Evolutionary conservation across 2,113 vertebrate genomes (phyloP).

Genomic region (Callipepla squamata): DNA sequence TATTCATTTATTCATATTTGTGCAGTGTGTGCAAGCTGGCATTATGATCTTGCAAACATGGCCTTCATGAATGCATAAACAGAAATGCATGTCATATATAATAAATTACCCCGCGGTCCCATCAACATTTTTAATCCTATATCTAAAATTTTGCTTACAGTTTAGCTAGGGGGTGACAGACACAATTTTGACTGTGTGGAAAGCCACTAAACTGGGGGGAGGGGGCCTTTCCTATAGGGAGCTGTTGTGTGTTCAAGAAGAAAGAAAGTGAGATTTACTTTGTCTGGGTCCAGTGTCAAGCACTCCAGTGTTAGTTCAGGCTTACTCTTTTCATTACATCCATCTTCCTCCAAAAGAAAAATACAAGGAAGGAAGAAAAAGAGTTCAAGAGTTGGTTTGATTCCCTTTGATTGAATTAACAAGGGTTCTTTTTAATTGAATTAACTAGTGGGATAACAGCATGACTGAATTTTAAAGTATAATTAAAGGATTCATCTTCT

Average conservation of each 20-base stretch:
- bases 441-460: conserved; percentile 66
- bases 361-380: conserved; percentile 5
- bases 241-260: neutral
- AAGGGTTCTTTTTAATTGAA: conserved; percentile 66
- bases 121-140: conserved; percentile 19
- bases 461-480: conserved; percentile 40
- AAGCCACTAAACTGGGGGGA: neutral
- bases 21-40: conserved; percentile 71
- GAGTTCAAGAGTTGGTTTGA: conserved; percentile 53
- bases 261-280: neutral
- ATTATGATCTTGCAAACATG: conserved; percentile 61
- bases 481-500: conserved; percentile 53
- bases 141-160: conserved; percentile 16
- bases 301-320: neutral
- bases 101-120: conserved; percentile 54
- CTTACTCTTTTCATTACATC: neutral
- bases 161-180: neutral
- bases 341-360: neutral
- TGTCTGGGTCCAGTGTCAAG: neutral
- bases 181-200: neutral
- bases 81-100: conserved; percentile 41
- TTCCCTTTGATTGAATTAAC: conserved; percentile 68
- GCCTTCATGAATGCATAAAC: conserved; percentile 62
- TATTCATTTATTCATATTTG: conserved; percentile 78
- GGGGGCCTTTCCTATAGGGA: neutral